Evolutionary conservation across 2,888 invertebrate genomes (phyloP).

Genomic region (Formica aserva): DNA sequence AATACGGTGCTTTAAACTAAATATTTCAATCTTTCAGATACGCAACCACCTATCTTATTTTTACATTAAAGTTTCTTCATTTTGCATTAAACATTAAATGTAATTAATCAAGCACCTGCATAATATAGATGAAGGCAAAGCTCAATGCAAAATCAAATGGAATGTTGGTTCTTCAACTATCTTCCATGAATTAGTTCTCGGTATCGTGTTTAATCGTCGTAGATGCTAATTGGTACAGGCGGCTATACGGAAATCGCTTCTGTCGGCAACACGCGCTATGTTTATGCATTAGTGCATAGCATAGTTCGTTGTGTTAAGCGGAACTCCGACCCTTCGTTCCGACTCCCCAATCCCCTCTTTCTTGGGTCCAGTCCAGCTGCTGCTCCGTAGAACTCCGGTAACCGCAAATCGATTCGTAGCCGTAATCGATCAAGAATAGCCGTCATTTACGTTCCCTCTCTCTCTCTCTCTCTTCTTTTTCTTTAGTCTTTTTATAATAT

Average conservation of each 20-base stretch:
- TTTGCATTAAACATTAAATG: not conserved
- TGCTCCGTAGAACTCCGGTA: not conserved
- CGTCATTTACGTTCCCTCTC: not conserved
- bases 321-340: constrained; percentile 46
- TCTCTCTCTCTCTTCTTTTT: not conserved
- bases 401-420: constrained; percentile 16
- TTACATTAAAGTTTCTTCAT: not conserved
- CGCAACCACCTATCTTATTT: not conserved
- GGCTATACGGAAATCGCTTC: constrained; percentile 53
- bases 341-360: not conserved
- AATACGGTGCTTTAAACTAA: not conserved
- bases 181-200: not conserved
- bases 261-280: constrained; percentile 60
- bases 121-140: not conserved
- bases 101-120: not conserved
- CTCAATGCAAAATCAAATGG: not conserved
- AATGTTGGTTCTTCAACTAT: not conserved
- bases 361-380: constrained; percentile 8
- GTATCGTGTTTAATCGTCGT: constrained; percentile 56
- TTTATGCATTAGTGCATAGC: constrained; percentile 65
- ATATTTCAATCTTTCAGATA: not conserved
- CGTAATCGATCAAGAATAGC: constrained; percentile 1
- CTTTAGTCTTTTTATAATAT: not conserved
- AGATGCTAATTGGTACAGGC: constrained; percentile 60
- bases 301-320: constrained; percentile 72